phyloP scores from a whole-genome alignment of 1,140 invertebrate species.

The Phymorhynchus buccinoides region DNA sequence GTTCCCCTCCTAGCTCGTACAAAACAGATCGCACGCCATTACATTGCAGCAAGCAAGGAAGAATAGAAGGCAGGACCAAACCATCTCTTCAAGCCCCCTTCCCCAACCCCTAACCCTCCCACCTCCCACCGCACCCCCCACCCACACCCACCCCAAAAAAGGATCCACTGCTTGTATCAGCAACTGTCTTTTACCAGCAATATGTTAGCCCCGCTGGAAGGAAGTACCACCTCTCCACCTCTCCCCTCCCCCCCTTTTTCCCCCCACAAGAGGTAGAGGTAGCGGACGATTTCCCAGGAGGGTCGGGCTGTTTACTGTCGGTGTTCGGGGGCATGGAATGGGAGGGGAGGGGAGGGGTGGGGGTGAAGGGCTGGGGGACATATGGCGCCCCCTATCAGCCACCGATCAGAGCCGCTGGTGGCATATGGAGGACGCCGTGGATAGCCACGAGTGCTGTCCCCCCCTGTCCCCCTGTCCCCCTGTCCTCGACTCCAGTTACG shows the following conservation, averaged over 20 bases:
- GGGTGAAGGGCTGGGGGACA: conserved; percentile 33
- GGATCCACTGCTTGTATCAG: background rate
- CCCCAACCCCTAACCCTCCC: too few species aligned
- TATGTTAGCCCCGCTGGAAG: background rate
- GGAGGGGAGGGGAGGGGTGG: too few species aligned
- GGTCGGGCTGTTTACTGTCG: conserved; percentile 26
- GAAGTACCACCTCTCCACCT: background rate
- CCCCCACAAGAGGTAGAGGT: background rate
- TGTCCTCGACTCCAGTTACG: conserved; percentile 39
- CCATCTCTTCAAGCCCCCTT: background rate
- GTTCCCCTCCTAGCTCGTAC: too few species aligned
- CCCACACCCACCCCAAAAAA: background rate
- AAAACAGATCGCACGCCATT: too few species aligned
- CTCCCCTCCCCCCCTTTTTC: background rate
- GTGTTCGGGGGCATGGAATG: conserved; percentile 13
- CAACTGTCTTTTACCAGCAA: conserved; percentile 11
- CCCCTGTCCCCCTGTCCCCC: too few species aligned
- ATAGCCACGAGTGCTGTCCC: conserved; percentile 38
- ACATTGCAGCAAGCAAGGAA: too few species aligned
- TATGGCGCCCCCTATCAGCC: conserved; percentile 42
- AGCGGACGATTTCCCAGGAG: background rate
- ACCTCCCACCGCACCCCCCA: too few species aligned
- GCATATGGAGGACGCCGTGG: conserved; percentile 38
- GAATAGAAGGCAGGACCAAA: background rate
- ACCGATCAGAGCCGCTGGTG: conserved; percentile 5